A percentile compares a stretch with the other conserved stretches of the same genome.
These are phyloP conservation scores for Luperina testacea DNA, from an alignment of 2,888 invertebrate genomes.

Conservation along the genomic window DNA sequence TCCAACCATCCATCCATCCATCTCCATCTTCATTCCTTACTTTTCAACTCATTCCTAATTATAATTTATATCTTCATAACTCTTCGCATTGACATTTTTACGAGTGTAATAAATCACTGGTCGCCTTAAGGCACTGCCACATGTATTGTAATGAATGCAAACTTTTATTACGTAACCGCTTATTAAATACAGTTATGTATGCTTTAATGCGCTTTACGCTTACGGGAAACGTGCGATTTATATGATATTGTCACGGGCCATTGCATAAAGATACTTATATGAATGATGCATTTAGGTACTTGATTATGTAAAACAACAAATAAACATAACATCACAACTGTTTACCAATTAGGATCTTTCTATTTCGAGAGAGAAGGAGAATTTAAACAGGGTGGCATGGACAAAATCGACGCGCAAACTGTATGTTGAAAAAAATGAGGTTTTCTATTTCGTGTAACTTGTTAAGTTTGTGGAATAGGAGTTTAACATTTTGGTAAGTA, in stretches of 20 bases:
- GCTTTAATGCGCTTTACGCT: constrained; percentile 44
- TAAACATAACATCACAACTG: not conserved
- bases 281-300: not conserved
- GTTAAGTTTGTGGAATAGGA: too few relatives aligned
- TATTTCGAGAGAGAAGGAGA: not conserved
- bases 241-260: not conserved
- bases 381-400: not conserved
- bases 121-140: constrained; percentile 33
- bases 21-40: not conserved
- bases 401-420: too few relatives aligned
- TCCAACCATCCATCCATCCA: too few relatives aligned
- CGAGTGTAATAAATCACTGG: constrained; percentile 44
- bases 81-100: constrained; percentile 52
- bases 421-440: too few relatives aligned
- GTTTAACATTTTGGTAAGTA: too few relatives aligned
- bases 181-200: constrained; percentile 48
- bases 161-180: constrained; percentile 49
- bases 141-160: constrained; percentile 42
- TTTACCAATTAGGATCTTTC: not conserved
- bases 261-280: constrained; percentile 9
- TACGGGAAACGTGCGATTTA: constrained; percentile 20
- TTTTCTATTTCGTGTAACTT: too few relatives aligned
- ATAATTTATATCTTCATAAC: constrained; percentile 45
- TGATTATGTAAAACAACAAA: not conserved
- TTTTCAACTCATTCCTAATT: constrained; percentile 26